Evolutionary conservation across 1,140 invertebrate genomes (phyloP).

Genomic region (Lycorma delicatula): DNA sequence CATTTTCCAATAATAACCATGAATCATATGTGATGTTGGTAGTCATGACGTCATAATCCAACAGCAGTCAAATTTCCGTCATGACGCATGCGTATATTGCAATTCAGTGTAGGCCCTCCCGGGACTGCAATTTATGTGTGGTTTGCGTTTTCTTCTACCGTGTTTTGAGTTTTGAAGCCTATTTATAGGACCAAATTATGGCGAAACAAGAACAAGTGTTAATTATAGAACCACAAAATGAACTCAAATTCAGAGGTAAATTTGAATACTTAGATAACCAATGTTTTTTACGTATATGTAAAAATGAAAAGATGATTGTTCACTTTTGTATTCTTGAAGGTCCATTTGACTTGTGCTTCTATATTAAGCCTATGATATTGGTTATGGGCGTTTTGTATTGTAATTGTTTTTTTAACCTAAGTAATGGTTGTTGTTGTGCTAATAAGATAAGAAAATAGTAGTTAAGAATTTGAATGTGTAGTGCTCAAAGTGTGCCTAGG

Average conservation of each 20-base stretch:
- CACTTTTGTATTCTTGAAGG: constrained; percentile 1
- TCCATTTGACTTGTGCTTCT: too few relatives aligned
- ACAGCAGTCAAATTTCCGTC: background rate
- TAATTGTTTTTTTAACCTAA: too few relatives aligned
- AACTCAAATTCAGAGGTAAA: constrained; percentile 6
- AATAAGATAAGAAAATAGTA: too few relatives aligned
- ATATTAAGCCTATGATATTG: too few relatives aligned
- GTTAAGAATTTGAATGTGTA: too few relatives aligned
- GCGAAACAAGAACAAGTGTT: constrained; percentile 3
- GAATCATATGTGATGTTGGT: background rate
- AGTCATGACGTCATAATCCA: constrained; percentile 3
- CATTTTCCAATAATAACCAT: background rate
- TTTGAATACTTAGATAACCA: background rate
- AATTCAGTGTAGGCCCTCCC: background rate
- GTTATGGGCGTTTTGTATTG: too few relatives aligned
- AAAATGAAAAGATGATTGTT: constrained; percentile 1
- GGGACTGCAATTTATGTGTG: constrained; percentile 5
- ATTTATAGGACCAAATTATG: background rate
- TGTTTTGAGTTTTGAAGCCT: background rate
- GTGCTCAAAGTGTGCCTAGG: too few relatives aligned
- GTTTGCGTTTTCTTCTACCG: background rate
- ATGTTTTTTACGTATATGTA: background rate
- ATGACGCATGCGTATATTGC: constrained; percentile 5
- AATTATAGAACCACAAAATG: constrained; percentile 2
- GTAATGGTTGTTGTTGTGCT: too few relatives aligned